Percentiles rank a stretch among this genome's conserved stretches.
Conservation (phyloP, 2,113 vertebrate genomes). For the Cyrtonyx montezumae region DNA sequence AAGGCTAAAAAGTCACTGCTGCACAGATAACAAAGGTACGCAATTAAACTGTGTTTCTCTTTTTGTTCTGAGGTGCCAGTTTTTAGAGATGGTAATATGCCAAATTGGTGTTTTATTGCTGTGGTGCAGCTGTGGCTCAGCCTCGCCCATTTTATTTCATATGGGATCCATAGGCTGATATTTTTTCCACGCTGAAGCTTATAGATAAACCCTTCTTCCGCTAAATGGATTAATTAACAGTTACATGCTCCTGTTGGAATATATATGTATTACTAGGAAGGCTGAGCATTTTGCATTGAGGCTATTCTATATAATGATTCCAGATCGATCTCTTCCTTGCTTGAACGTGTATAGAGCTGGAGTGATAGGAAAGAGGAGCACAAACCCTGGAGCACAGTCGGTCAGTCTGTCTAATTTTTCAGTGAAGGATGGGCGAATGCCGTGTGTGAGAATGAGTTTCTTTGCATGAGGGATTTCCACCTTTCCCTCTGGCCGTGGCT, state of each 20-base stretch:
- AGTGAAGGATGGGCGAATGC: not conserved
- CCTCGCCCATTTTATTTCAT: slow-evolving; percentile 77
- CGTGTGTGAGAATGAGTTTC: slow-evolving; percentile 65
- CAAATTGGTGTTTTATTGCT: slow-evolving; percentile 14
- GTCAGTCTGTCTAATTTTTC: not conserved
- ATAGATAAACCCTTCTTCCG: slow-evolving; percentile 23
- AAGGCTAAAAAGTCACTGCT: not conserved
- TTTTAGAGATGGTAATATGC: not conserved
- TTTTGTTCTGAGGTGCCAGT: not conserved
- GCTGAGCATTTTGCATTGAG: not conserved
- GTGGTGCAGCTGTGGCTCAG: slow-evolving; percentile 52
- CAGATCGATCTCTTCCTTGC: not conserved
- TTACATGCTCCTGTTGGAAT: not conserved
- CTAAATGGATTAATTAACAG: not conserved
- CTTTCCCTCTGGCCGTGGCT: slow-evolving; percentile 87
- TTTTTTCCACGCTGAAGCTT: not conserved
- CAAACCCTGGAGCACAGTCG: not conserved
- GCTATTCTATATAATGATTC: not conserved
- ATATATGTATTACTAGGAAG: not conserved
- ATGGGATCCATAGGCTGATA: not conserved
- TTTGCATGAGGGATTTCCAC: slow-evolving; percentile 85
- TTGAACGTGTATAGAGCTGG: not conserved
- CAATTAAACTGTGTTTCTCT: not conserved
- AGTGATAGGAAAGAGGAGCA: not conserved
- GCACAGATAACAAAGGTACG: not conserved